Evolutionary conservation across 2,797 vertebrate species (phyloP).

Genomic region (Astyanax mexicanus): DNA sequence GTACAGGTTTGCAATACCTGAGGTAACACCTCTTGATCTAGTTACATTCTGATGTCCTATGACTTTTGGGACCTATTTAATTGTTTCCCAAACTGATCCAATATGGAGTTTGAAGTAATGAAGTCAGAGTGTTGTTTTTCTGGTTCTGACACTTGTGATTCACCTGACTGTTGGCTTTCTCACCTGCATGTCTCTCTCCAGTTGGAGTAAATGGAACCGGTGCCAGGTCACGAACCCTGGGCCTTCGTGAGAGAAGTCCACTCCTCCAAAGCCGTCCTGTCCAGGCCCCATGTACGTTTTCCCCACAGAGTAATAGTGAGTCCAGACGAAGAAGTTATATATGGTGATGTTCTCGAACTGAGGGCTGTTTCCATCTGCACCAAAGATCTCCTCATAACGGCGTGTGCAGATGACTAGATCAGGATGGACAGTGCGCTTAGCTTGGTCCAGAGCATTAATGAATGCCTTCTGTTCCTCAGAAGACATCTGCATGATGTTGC

Average conservation of each 20-base stretch:
- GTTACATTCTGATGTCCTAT: too few species aligned
- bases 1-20: too few species aligned
- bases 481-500: constrained; percentile 89
- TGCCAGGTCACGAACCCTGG: constrained; percentile 98
- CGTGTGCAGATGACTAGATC: constrained; percentile 90
- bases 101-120: too few species aligned
- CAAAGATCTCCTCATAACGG: constrained; percentile 86
- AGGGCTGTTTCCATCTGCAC: constrained; percentile 86
- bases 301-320: constrained; percentile 94
- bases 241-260: constrained; percentile 97
- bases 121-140: too few species aligned
- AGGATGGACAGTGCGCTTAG: constrained; percentile 90
- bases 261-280: constrained; percentile 87
- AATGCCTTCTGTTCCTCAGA: constrained; percentile 82
- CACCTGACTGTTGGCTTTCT: background rate
- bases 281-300: constrained; percentile 91
- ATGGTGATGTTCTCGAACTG: constrained; percentile 94
- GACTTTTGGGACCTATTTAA: too few species aligned
- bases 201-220: constrained; percentile 90
- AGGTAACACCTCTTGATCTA: too few species aligned
- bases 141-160: background rate
- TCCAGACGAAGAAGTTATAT: constrained; percentile 98
- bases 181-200: constrained; percentile 96
- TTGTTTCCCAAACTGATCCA: too few species aligned
- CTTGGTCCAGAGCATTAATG: constrained; percentile 85